These are phyloP conservation scores for Saturnia pavonia DNA, from an alignment of 2,888 invertebrate species.

Conservation along the genomic window DNA sequence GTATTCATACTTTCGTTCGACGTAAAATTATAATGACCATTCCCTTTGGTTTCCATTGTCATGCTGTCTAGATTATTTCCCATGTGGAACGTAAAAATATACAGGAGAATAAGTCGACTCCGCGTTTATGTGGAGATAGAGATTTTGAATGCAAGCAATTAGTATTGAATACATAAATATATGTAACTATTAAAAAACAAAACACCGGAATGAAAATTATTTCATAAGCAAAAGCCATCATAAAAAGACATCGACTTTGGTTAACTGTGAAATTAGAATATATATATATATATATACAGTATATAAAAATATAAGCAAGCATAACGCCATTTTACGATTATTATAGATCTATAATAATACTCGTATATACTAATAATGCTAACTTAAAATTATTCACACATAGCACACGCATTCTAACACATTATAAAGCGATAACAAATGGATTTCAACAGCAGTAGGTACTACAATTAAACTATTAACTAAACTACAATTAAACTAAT, in stretches of 20 bases:
- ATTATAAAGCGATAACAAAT: no score
- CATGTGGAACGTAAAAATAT: conserved; percentile 36
- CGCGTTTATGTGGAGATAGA: conserved; percentile 6
- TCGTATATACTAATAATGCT: no score
- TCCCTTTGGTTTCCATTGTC: conserved; percentile 29
- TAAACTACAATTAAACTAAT: no score
- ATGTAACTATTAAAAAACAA: background rate
- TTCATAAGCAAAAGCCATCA: no score
- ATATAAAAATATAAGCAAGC: background rate
- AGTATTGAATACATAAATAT: background rate
- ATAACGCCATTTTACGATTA: background rate
- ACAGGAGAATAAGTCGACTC: conserved; percentile 25
- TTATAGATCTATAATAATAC: background rate
- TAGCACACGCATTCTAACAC: no score
- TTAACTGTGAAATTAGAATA: background rate
- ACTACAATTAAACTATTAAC: no score
- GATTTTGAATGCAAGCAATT: conserved; percentile 16
- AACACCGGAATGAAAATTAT: background rate
- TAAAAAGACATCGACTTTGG: background rate
- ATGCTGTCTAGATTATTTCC: conserved; percentile 40
- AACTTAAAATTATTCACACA: no score
- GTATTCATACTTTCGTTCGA: background rate
- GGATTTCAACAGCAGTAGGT: no score
- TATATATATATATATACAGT: no score
- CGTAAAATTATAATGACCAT: conserved; percentile 21